These are phyloP conservation scores for Arion vulgaris DNA, from an alignment of 1,140 invertebrate species.

Conservation along the genomic window DNA sequence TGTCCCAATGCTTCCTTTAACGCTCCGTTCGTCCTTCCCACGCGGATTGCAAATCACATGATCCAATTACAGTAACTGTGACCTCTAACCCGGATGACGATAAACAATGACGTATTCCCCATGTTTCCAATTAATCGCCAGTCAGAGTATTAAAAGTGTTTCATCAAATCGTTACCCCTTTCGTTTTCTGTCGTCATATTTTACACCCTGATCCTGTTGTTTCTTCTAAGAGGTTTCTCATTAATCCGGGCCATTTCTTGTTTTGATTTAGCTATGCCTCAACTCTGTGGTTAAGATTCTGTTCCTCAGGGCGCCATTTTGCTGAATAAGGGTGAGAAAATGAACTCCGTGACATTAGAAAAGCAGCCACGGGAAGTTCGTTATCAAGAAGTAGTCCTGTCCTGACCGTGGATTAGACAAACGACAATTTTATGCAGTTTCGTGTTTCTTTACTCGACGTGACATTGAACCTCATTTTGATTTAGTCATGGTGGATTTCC, in stretches of 20 bases:
- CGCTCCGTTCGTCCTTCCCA: constrained; percentile 20
- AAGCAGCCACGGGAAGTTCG: not conserved
- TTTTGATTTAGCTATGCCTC: constrained; percentile 6
- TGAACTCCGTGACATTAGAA: not conserved
- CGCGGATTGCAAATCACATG: constrained; percentile 33
- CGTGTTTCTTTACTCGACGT: no score
- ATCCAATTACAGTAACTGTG: constrained; percentile 35
- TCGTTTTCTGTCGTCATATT: constrained; percentile 4
- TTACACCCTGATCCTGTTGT: not conserved
- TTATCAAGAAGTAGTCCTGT: not conserved
- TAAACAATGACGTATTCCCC: constrained; percentile 34
- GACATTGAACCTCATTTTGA: no score
- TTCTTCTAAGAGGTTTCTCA: constrained; percentile 6
- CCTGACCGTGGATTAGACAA: no score
- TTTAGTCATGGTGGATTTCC: no score
- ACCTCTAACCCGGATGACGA: constrained; percentile 21
- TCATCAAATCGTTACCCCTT: constrained; percentile 18
- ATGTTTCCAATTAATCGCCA: constrained; percentile 33
- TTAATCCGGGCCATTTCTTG: not conserved
- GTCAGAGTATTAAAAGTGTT: constrained; percentile 5
- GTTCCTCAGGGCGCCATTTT: not conserved
- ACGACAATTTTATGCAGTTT: no score
- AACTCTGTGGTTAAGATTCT: not conserved
- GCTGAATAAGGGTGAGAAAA: not conserved
- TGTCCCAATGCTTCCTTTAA: not conserved